These are phyloP conservation scores for Poecilia gillii DNA, from an alignment of 2,797 vertebrate species.

Conservation along the genomic window DNA sequence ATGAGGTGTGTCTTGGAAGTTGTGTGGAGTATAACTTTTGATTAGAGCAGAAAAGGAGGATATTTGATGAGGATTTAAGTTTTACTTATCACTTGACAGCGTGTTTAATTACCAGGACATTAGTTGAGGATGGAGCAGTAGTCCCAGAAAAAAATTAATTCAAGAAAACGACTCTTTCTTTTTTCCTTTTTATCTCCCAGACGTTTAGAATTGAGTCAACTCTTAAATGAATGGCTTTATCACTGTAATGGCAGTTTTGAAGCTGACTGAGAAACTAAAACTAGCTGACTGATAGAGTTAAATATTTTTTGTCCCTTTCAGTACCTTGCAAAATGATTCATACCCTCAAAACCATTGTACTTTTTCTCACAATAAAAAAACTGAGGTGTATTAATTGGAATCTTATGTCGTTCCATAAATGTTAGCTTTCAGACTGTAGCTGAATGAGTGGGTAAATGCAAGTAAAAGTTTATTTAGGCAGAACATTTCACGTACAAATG, in stretches of 20 bases:
- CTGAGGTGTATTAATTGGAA: background rate
- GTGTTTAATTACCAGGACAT: background rate
- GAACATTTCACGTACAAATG: background rate
- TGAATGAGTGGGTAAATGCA: background rate
- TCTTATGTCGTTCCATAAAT: background rate
- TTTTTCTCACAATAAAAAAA: background rate
- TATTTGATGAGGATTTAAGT: conserved; percentile 5
- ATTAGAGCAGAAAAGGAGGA: background rate
- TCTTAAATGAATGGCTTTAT: background rate
- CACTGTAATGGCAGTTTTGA: background rate
- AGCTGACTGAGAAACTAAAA: background rate
- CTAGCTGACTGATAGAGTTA: background rate
- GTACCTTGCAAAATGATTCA: background rate
- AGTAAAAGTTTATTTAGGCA: background rate
- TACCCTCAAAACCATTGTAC: background rate
- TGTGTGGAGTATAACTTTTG: conserved; percentile 2
- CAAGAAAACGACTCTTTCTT: background rate
- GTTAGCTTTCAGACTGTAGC: too few species aligned
- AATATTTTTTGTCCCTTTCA: background rate
- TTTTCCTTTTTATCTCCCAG: background rate
- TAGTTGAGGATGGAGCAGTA: background rate
- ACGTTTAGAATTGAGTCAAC: background rate
- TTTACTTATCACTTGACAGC: conserved; percentile 7
- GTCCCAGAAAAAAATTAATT: background rate
- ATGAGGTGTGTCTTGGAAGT: conserved; percentile 7